These are phyloP conservation scores for Octodonta nipae DNA, from an alignment of 2,888 invertebrate genomes.

Conservation along the genomic window DNA sequence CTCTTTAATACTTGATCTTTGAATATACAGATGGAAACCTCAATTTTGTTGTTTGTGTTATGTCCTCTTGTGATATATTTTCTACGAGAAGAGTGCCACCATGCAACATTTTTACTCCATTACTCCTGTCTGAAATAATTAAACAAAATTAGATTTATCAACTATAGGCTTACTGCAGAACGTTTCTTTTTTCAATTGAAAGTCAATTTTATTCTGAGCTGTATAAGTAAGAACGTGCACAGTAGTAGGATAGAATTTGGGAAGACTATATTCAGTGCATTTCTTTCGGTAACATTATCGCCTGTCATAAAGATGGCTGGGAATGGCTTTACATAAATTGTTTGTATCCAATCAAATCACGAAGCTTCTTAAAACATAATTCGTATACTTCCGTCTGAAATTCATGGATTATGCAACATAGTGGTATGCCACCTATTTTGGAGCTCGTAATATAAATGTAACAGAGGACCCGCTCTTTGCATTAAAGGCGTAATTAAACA, in stretches of 20 bases:
- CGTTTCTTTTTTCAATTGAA: not conserved
- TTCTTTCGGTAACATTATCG: conserved; percentile 2
- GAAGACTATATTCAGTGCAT: not conserved
- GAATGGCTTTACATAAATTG: conserved; percentile 3
- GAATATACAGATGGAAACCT: conserved; percentile 5
- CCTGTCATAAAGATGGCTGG: conserved; percentile 4
- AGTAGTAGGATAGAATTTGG: not conserved
- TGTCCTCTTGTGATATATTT: conserved; percentile 3
- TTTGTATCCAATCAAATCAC: conserved; percentile 3
- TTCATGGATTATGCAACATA: conserved; percentile 3
- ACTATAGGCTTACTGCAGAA: not conserved
- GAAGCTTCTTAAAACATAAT: conserved; percentile 4
- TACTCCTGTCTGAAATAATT: not conserved
- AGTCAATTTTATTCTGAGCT: conserved; percentile 3
- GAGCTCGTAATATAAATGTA: conserved; percentile 10
- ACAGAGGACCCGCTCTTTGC: conserved; percentile 8
- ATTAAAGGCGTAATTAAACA: conserved; percentile 8
- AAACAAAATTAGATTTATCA: not conserved
- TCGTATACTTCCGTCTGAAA: conserved; percentile 5
- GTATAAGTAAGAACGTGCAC: not conserved
- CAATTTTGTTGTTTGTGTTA: conserved; percentile 4
- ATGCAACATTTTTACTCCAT: not conserved
- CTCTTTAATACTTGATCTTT: conserved; percentile 6
- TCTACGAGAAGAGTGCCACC: not conserved
- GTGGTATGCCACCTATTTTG: conserved; percentile 9